Conservation (phyloP, 2,113 vertebrate species). For the Asarcornis scutulata region DNA sequence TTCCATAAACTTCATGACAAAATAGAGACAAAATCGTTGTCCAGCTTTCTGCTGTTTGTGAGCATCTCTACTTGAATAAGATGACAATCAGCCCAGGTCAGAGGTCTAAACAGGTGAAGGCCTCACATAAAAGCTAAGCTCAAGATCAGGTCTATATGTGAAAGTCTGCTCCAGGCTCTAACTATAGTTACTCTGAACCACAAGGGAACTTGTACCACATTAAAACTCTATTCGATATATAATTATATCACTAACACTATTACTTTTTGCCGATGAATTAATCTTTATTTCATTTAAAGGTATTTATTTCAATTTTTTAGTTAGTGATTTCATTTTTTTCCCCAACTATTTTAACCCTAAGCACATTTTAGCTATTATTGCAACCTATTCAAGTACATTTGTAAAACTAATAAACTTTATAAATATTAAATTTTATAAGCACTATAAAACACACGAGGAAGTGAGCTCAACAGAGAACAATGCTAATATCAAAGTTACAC, state of each 20-base stretch:
- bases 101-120: background rate
- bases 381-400: conserved; percentile 28
- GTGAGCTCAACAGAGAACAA: background rate
- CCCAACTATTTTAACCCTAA: conserved; percentile 51
- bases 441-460: background rate
- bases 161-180: background rate
- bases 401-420: conserved; percentile 15
- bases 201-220: background rate
- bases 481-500: background rate
- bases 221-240: background rate
- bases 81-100: background rate
- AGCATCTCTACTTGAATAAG: background rate
- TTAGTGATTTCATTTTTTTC: conserved; percentile 50
- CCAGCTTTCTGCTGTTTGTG: background rate
- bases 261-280: conserved; percentile 5
- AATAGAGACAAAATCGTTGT: background rate
- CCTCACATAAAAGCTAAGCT: background rate
- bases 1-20: background rate
- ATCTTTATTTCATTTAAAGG: background rate
- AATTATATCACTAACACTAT: background rate
- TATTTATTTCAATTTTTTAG: conserved; percentile 12
- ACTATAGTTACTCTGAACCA: background rate
- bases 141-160: background rate
- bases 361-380: conserved; percentile 26
- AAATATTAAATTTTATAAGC: conserved; percentile 5